Percentiles rank a stretch among this genome's conserved stretches.
phyloP scores from a whole-genome alignment of 2,113 vertebrate species.

The Chroicocephalus ridibundus region DNA sequence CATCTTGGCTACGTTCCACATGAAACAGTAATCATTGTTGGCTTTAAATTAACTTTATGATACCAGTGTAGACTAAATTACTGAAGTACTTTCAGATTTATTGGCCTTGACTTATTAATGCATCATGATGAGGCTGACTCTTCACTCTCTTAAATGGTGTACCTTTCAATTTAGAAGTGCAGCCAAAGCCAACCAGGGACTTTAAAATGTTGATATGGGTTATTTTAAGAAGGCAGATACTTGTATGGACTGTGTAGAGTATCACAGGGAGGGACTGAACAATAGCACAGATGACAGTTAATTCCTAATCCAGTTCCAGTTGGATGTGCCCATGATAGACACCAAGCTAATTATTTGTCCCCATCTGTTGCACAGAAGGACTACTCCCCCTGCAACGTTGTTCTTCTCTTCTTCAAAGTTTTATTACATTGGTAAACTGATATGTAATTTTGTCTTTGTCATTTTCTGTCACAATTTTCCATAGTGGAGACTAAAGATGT shows the following conservation, averaged over 20 bases:
- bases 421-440: neutral
- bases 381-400: rapidly evolving
- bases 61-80: neutral
- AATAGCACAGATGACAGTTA: neutral
- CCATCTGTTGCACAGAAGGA: neutral
- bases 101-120: neutral
- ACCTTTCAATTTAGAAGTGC: neutral
- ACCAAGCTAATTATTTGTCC: neutral
- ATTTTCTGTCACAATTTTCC: neutral
- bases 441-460: neutral
- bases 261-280: neutral
- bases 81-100: neutral
- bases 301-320: neutral
- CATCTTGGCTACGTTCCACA: neutral
- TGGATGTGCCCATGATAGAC: neutral
- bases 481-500: neutral
- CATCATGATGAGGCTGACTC: neutral
- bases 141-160: neutral
- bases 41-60: neutral
- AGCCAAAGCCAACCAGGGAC: neutral
- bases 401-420: neutral
- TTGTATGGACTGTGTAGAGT: neutral
- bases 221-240: neutral
- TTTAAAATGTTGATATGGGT: neutral
- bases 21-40: neutral